phyloP scores from a whole-genome alignment of 1,140 invertebrate genomes.

The Lepidostoma basale region DNA sequence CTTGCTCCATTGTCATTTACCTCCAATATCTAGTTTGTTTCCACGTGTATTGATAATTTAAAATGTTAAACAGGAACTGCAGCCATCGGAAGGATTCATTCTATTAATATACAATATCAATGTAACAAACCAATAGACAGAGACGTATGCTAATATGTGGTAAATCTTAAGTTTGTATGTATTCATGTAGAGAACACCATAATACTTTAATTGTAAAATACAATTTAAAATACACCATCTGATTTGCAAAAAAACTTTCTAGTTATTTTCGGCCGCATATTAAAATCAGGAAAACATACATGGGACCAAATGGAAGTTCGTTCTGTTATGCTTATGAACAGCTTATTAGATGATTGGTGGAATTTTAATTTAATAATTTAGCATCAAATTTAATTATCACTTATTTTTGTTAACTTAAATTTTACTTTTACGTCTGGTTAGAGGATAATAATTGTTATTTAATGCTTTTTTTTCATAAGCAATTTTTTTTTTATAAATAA shows the following conservation, averaged over 20 bases:
- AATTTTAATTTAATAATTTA: too few species aligned
- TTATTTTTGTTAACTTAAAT: too few species aligned
- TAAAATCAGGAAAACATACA: conserved; percentile 8
- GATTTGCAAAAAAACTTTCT: conserved; percentile 9
- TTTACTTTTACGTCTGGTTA: too few species aligned
- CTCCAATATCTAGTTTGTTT: not conserved
- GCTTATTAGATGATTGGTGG: too few species aligned
- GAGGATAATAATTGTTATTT: too few species aligned
- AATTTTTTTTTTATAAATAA: too few species aligned
- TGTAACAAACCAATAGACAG: conserved; percentile 7
- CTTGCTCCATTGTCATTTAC: conserved; percentile 20
- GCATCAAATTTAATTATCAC: too few species aligned
- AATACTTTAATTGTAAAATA: conserved; percentile 11
- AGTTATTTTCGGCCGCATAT: not conserved
- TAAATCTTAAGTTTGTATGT: conserved; percentile 12
- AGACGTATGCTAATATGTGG: conserved; percentile 11
- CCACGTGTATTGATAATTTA: not conserved
- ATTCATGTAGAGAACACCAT: conserved; percentile 17
- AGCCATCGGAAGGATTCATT: not conserved
- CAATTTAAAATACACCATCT: conserved; percentile 12
- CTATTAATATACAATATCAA: not conserved
- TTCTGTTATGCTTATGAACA: conserved; percentile 14
- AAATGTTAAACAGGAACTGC: not conserved
- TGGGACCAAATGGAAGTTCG: conserved; percentile 3
- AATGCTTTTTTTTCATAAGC: too few species aligned